Evolutionary conservation across 2,888 invertebrate genomes (phyloP).

Genomic region (Crioceris asparagi): DNA sequence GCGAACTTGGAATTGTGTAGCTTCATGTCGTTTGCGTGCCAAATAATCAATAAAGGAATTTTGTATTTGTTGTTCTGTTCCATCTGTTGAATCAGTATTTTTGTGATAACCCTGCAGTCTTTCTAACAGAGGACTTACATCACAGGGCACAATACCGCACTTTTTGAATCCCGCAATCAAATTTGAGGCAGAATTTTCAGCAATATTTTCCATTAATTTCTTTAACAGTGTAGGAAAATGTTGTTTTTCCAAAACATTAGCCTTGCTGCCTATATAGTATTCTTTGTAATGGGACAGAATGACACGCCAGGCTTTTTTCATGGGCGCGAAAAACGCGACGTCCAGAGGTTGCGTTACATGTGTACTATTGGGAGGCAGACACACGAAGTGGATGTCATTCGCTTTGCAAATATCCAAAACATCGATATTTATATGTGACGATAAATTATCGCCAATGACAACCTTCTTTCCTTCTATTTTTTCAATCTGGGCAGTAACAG

Average conservation of each 20-base stretch:
- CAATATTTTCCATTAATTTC: neutral
- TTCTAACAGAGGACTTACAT: conserved; percentile 1
- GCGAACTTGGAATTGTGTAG: neutral
- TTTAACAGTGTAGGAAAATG: neutral
- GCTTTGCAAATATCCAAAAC: conserved; percentile 24
- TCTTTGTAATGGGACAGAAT: conserved; percentile 12
- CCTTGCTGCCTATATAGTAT: neutral
- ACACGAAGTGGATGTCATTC: conserved; percentile 28
- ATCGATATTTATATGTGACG: conserved; percentile 15
- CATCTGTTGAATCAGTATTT: neutral
- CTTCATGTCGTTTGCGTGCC: neutral
- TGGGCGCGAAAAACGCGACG: conserved; percentile 23
- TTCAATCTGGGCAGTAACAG: conserved; percentile 5
- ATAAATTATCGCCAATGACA: conserved; percentile 28
- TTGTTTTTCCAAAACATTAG: conserved; percentile 5
- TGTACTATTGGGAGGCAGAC: conserved; percentile 26
- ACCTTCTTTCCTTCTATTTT: conserved; percentile 20
- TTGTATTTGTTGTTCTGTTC: neutral
- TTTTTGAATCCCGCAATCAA: conserved; percentile 3
- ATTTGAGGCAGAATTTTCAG: neutral
- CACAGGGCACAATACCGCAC: conserved; percentile 3
- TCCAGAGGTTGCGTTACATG: conserved; percentile 27
- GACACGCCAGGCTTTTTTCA: conserved; percentile 22
- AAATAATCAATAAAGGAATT: conserved; percentile 1
- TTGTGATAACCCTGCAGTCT: neutral